Evolutionary conservation across 2,888 invertebrate genomes (phyloP), one percentile per base, ranked within the genome.

Genomic region (Oxyteleia sp.): DNA sequence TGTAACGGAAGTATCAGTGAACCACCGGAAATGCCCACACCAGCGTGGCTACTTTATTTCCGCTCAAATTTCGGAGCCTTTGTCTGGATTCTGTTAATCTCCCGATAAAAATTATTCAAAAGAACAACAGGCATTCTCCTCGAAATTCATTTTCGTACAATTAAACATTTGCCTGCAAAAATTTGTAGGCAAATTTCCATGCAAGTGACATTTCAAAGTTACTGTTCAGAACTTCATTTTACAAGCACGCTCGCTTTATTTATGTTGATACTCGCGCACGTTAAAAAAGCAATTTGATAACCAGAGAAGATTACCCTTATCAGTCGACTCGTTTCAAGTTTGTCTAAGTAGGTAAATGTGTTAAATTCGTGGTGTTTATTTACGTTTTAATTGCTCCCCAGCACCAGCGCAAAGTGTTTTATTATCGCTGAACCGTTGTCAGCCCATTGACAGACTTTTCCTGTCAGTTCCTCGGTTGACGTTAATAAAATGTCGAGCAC

Each of bases 271-370:
- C 49, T 59, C 26, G 49, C 59, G 32, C 47, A 11, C 49, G 55
- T 23, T 57, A 26, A 35, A 63, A n/a, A 49, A 49, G 23, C 43
- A 41, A 32, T 47, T 45, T 26, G 78, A 78, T 78, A 78, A 78
- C 63, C 47, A n/a, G 26, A 7, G 23, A 55, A 41, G 78, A 71
- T 78, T 78, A 47, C 11, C 15, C 55, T 78, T 78, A 78, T 69
- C 78, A 69, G 18, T 29, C 43, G 11, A 13, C 15, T 15, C 49
- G 61, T 26, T 63, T 61, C 78, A 43, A 59, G 68, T 68, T 59
- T 13, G 68, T 45, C 11, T 20, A 78, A 78, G 76, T 68, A 78
- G 68, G 78, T 69, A 43, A 69, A 78, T 61, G 68, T 32, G 78
- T 57, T 78, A 4, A 35, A 55, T 69, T 53, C 38, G 68, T 78